Conservation (phyloP, 2,888 invertebrate species). For the Nebria salina region DNA sequence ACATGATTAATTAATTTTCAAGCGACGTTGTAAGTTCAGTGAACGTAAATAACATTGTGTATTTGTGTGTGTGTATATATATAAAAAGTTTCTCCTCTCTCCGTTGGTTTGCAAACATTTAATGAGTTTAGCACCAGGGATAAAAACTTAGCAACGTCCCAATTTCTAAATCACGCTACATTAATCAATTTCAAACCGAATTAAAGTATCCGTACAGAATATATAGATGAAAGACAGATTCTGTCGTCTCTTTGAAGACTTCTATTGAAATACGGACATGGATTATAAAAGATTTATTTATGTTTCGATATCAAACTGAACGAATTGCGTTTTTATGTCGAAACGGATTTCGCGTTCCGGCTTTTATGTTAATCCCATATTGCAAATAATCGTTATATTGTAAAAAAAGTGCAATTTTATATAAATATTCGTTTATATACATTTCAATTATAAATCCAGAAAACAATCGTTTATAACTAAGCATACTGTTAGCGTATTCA, state of each 20-base stretch:
- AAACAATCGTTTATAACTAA: too few species aligned
- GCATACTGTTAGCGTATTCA: too few species aligned
- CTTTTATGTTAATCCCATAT: not conserved
- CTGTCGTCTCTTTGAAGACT: not conserved
- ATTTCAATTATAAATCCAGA: too few species aligned
- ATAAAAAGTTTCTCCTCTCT: slow-evolving; percentile 8
- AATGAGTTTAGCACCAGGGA: slow-evolving; percentile 25
- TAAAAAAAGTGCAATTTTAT: too few species aligned
- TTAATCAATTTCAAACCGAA: slow-evolving; percentile 39
- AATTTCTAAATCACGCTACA: slow-evolving; percentile 30
- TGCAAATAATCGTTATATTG: too few species aligned
- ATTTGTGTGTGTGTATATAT: not conserved
- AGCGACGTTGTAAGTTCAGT: not conserved
- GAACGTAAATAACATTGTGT: slow-evolving; percentile 6
- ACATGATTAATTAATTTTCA: slow-evolving; percentile 12
- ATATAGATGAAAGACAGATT: not conserved
- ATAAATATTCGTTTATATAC: too few species aligned
- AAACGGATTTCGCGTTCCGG: not conserved
- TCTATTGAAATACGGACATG: not conserved
- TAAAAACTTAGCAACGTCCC: slow-evolving; percentile 23
- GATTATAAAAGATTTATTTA: slow-evolving; percentile 15
- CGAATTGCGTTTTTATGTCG: not conserved
- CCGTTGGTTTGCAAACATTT: slow-evolving; percentile 14
- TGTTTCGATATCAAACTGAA: not conserved
- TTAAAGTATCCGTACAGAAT: slow-evolving; percentile 21